Percentiles rank a stretch among this genome's conserved stretches.
Conservation (phyloP, 2,888 invertebrate genomes). For the Mesorhabditis spiculigera region DNA sequence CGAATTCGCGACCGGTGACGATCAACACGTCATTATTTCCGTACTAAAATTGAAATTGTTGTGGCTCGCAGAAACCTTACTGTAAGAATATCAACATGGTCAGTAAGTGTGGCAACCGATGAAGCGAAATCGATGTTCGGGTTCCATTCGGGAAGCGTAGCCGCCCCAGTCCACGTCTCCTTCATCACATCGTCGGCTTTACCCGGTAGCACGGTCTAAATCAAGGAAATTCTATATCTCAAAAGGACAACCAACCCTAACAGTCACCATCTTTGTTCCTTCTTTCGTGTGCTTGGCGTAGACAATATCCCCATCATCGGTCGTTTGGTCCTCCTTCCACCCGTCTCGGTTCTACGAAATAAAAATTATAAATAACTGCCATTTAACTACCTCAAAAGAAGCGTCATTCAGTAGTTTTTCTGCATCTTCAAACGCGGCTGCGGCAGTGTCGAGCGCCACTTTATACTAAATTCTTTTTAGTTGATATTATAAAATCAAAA, state of each 20-base stretch:
- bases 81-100: constrained; percentile 43
- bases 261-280: constrained; percentile 31
- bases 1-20: constrained; percentile 44
- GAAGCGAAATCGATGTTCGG: constrained; percentile 45
- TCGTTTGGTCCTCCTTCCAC: constrained; percentile 13
- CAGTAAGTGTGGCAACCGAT: constrained; percentile 36
- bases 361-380: too few species aligned
- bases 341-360: background rate
- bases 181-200: constrained; percentile 26
- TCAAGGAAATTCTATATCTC: background rate
- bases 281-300: constrained; percentile 30
- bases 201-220: constrained; percentile 25
- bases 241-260: constrained; percentile 20
- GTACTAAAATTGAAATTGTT: constrained; percentile 31
- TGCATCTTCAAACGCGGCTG: constrained; percentile 29
- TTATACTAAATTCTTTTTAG: constrained; percentile 22
- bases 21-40: constrained; percentile 46
- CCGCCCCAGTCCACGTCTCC: constrained; percentile 35
- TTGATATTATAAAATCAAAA: background rate
- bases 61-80: constrained; percentile 19
- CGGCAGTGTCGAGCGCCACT: constrained; percentile 22
- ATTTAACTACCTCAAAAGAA: constrained; percentile 25
- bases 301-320: constrained; percentile 31
- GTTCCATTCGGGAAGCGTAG: constrained; percentile 44
- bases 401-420: constrained; percentile 27